phyloP scores from a whole-genome alignment of 2,797 vertebrate species.

The Triplophysa bombifrons region DNA sequence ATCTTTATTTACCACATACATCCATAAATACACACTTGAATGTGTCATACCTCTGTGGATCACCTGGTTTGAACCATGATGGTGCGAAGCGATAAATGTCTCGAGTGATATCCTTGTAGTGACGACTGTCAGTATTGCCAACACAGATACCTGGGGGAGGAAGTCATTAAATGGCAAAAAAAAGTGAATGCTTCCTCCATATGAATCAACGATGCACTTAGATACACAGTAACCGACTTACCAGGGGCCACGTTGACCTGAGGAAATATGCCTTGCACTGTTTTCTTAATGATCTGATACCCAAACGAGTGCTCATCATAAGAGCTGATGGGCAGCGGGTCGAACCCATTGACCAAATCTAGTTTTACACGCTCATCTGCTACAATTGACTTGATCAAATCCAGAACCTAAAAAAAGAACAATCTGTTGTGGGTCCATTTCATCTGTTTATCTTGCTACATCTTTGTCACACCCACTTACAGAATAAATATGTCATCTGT shows the following conservation, averaged over 20 bases:
- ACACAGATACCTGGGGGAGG: slow-evolving; percentile 82
- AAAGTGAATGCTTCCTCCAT: not conserved
- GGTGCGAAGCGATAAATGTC: slow-evolving; percentile 88
- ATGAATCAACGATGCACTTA: slow-evolving; percentile 8
- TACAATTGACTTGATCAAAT: slow-evolving; percentile 75
- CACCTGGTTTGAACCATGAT: slow-evolving; percentile 74
- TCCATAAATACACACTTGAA: too few relatives aligned
- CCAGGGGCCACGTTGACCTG: slow-evolving; percentile 85
- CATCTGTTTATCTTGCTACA: not conserved
- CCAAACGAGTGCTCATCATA: slow-evolving; percentile 82
- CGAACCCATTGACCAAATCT: slow-evolving; percentile 79
- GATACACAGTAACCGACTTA: slow-evolving; percentile 60
- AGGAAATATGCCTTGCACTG: slow-evolving; percentile 85
- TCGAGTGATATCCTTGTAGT: slow-evolving; percentile 82
- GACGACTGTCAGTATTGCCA: slow-evolving; percentile 90
- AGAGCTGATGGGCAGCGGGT: slow-evolving; percentile 87
- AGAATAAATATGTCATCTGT: not conserved
- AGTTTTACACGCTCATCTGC: slow-evolving; percentile 87
- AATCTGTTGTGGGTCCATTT: not conserved
- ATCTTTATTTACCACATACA: too few relatives aligned
- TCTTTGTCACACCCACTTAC: not conserved
- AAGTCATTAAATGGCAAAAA: slow-evolving; percentile 24
- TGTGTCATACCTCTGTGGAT: slow-evolving; percentile 77
- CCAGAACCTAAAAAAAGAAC: slow-evolving; percentile 76
- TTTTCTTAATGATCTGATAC: slow-evolving; percentile 87